These are phyloP conservation scores for Aricia agestis DNA, from an alignment of 1,140 invertebrate species.

Conservation along the genomic window DNA sequence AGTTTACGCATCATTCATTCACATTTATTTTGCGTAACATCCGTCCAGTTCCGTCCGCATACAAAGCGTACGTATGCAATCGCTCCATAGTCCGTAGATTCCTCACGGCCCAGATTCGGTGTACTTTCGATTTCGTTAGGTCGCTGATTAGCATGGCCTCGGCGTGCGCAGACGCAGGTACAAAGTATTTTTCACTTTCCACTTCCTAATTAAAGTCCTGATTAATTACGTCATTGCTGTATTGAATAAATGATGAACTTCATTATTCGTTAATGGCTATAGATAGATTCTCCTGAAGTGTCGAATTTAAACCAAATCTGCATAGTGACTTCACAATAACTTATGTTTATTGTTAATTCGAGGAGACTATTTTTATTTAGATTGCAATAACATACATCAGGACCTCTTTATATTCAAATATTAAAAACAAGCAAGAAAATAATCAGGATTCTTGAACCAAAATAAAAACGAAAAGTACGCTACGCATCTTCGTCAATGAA, in stretches of 20 bases:
- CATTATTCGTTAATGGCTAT: no score
- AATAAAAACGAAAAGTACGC: neutral
- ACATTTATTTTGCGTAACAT: neutral
- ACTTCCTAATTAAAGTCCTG: slow-evolving; percentile 53
- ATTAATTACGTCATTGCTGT: slow-evolving; percentile 21
- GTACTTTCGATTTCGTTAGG: slow-evolving; percentile 72
- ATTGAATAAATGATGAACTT: neutral
- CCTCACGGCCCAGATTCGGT: slow-evolving; percentile 51
- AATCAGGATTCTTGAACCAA: neutral
- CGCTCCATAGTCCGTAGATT: slow-evolving; percentile 41
- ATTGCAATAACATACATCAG: no score
- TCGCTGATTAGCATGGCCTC: slow-evolving; percentile 66
- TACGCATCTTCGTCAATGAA: slow-evolving; percentile 5
- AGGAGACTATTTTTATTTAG: no score
- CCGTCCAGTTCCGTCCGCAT: neutral
- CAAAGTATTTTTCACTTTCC: slow-evolving; percentile 60
- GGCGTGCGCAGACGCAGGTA: slow-evolving; percentile 58
- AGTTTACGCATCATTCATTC: no score
- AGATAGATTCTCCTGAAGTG: no score
- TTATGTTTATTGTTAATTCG: no score
- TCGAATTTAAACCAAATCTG: no score
- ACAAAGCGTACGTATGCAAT: neutral
- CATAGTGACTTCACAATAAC: no score
- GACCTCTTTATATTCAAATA: no score
- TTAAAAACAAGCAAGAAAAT: no score